Conservation (phyloP, 2,113 vertebrate species). For the Andinoacara biseriatus region DNA sequence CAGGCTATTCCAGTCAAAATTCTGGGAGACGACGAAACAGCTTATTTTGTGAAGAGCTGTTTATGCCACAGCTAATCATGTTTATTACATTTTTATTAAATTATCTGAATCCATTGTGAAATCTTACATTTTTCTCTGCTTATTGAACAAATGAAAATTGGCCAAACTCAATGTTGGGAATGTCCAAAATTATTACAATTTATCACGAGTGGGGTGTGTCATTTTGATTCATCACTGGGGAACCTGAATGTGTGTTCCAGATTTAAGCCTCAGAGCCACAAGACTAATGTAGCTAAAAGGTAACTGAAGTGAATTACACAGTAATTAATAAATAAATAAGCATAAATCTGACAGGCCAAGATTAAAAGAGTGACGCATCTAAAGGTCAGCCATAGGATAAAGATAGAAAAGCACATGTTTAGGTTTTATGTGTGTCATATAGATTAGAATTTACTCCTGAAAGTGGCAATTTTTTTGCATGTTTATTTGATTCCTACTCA, state of each 20-base stretch:
- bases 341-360: not conserved
- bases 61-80: not conserved
- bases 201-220: not conserved
- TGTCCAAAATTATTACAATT: not conserved
- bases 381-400: too few relatives aligned
- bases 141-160: too few relatives aligned
- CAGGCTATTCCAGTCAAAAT: not conserved
- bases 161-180: not conserved
- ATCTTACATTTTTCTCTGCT: not conserved
- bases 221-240: not conserved
- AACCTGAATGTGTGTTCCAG: not conserved
- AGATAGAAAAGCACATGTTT: not conserved
- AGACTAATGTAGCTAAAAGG: not conserved
- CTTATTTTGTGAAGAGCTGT: not conserved
- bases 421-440: too few relatives aligned
- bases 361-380: too few relatives aligned
- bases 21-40: not conserved
- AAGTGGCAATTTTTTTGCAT: too few relatives aligned
- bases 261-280: not conserved
- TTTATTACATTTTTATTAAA: not conserved
- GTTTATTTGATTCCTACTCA: too few relatives aligned
- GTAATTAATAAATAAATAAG: not conserved
- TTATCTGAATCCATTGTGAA: not conserved
- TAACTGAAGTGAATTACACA: not conserved
- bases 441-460: too few relatives aligned